Conservation (phyloP, 2,888 invertebrate genomes). For the Conomelus anceps region DNA sequence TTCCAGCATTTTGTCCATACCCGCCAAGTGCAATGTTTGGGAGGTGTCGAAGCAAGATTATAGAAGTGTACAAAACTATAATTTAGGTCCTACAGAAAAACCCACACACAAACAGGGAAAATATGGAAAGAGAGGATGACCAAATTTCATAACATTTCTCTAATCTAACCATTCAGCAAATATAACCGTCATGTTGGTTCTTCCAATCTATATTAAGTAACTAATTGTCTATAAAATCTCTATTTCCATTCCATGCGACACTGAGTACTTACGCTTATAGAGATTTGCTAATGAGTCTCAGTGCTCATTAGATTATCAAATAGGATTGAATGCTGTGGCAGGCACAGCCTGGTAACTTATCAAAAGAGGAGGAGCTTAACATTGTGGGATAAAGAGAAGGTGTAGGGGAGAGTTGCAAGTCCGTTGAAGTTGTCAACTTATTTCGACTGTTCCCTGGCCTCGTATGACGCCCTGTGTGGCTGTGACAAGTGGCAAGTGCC, state of each 20-base stretch:
- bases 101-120: background rate
- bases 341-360: background rate
- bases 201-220: background rate
- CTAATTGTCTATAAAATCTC: background rate
- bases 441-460: conserved; percentile 8
- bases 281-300: too few species aligned
- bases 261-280: background rate
- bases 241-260: background rate
- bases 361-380: background rate
- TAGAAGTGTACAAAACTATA: too few species aligned
- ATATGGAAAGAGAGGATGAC: background rate
- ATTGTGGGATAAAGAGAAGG: background rate
- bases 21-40: too few species aligned
- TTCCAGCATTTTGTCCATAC: too few species aligned
- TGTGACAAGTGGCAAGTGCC: too few species aligned
- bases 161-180: background rate
- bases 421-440: background rate
- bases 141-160: background rate
- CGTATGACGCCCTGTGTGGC: conserved; percentile 14
- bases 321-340: too few species aligned
- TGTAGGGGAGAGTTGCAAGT: background rate
- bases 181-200: background rate
- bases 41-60: too few species aligned
- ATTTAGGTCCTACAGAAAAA: background rate
- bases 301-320: background rate